A percentile compares a stretch with the other conserved stretches of the same genome.
Evolutionary conservation across 1,140 invertebrate species (phyloP).

Genomic region (Eueides isabella): DNA sequence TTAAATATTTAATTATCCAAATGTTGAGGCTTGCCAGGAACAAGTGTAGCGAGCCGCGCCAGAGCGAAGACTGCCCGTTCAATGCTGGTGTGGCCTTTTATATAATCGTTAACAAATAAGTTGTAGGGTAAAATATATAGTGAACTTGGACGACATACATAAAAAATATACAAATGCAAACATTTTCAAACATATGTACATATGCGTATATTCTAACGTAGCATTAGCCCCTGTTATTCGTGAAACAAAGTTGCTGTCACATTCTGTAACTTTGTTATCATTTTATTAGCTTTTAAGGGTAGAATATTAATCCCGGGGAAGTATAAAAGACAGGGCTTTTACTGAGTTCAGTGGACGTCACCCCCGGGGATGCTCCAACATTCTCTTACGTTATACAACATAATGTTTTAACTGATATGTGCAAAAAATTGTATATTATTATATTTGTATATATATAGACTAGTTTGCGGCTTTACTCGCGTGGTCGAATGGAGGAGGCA

Average conservation of each 20-base stretch:
- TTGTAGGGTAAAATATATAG: too few relatives aligned
- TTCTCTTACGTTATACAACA: constrained; percentile 22
- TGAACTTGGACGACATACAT: too few relatives aligned
- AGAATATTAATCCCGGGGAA: constrained; percentile 42
- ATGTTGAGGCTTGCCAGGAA: too few relatives aligned
- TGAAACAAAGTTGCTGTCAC: constrained; percentile 30
- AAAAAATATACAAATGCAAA: too few relatives aligned
- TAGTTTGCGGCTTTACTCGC: too few relatives aligned
- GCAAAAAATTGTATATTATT: neutral
- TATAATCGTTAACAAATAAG: too few relatives aligned
- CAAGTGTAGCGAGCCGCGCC: too few relatives aligned
- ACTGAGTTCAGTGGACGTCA: constrained; percentile 39
- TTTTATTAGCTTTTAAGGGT: constrained; percentile 42
- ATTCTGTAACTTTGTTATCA: constrained; percentile 38
- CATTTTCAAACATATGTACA: neutral
- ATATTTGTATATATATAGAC: neutral
- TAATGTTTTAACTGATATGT: constrained; percentile 5
- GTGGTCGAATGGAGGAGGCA: too few relatives aligned
- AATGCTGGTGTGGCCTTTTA: too few relatives aligned
- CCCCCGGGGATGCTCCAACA: constrained; percentile 36
- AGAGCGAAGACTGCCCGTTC: too few relatives aligned
- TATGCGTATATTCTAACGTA: neutral
- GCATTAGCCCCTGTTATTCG: neutral
- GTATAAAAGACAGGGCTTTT: constrained; percentile 48
- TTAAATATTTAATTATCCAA: too few relatives aligned